Evolutionary conservation across 2,888 invertebrate species (phyloP).

Genomic region (Sarcophaga subvicina): DNA sequence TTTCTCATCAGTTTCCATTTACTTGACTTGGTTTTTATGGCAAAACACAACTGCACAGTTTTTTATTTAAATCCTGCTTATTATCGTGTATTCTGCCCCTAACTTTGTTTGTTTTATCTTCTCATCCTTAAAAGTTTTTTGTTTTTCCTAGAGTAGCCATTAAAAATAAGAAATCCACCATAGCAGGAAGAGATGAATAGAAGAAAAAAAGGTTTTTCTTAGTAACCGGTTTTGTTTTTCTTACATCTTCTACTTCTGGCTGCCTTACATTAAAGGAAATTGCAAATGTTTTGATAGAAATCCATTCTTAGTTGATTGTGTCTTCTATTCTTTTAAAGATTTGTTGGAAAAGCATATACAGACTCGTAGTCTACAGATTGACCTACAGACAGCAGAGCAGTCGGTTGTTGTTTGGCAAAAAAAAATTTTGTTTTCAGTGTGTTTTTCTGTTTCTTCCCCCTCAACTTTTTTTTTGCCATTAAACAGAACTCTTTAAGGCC

Average conservation of each 20-base stretch:
- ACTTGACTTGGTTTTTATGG: background rate
- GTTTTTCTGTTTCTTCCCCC: slow-evolving; percentile 4
- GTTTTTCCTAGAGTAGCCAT: slow-evolving; percentile 29
- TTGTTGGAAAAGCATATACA: background rate
- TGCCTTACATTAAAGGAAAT: slow-evolving; percentile 44
- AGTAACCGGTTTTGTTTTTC: background rate
- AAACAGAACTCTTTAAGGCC: slow-evolving; percentile 59
- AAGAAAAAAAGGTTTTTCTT: slow-evolving; percentile 31
- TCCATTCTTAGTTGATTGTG: background rate
- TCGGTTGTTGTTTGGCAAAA: background rate
- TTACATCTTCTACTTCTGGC: slow-evolving; percentile 40
- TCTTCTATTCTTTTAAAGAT: background rate
- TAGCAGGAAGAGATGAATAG: slow-evolving; percentile 20
- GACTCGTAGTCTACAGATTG: background rate
- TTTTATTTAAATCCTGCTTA: slow-evolving; percentile 2
- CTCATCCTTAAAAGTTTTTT: background rate
- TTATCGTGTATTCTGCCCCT: background rate
- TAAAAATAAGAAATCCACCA: slow-evolving; percentile 62
- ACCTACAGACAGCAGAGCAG: background rate
- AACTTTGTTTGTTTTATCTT: background rate
- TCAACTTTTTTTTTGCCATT: slow-evolving; percentile 23
- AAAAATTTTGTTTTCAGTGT: slow-evolving; percentile 20
- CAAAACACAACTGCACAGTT: background rate
- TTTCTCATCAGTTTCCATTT: background rate
- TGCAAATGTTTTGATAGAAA: slow-evolving; percentile 56